Evolutionary conservation across 2,113 vertebrate genomes (phyloP).

Genomic region (Antigone vipio): DNA sequence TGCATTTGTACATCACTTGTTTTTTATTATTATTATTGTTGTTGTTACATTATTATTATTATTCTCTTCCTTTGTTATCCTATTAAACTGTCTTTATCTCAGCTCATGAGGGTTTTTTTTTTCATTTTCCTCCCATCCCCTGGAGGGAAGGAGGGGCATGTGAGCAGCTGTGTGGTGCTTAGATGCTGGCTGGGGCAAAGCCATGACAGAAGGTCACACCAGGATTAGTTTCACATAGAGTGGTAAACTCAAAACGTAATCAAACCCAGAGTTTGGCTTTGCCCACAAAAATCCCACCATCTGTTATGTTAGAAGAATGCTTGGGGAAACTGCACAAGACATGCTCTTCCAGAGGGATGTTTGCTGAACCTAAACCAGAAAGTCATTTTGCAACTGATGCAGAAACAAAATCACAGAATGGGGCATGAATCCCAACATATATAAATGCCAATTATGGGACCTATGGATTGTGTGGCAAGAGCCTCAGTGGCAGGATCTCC

Average conservation of each 20-base stretch:
- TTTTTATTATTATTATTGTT: too few relatives aligned
- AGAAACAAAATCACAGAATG: background rate
- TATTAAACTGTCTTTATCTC: too few relatives aligned
- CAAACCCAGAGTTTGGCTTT: background rate
- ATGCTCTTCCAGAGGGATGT: background rate
- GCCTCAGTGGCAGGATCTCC: background rate
- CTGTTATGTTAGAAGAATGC: background rate
- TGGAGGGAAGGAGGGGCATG: too few relatives aligned
- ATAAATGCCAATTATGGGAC: background rate
- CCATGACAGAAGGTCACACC: background rate
- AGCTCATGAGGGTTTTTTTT: too few relatives aligned
- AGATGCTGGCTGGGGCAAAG: too few relatives aligned
- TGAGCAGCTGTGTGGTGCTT: too few relatives aligned
- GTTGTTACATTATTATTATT: too few relatives aligned
- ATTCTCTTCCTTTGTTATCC: too few relatives aligned
- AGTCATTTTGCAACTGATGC: background rate
- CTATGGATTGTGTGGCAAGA: background rate
- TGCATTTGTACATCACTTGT: too few relatives aligned
- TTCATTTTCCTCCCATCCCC: too few relatives aligned
- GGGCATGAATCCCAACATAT: rapidly evolving
- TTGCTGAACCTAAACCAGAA: background rate
- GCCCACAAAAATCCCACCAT: background rate
- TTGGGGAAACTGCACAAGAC: background rate
- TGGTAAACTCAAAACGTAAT: background rate
- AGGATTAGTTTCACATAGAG: background rate